phyloP scores from a whole-genome alignment of 2,797 vertebrate species.

The Enteromius viviparus region DNA sequence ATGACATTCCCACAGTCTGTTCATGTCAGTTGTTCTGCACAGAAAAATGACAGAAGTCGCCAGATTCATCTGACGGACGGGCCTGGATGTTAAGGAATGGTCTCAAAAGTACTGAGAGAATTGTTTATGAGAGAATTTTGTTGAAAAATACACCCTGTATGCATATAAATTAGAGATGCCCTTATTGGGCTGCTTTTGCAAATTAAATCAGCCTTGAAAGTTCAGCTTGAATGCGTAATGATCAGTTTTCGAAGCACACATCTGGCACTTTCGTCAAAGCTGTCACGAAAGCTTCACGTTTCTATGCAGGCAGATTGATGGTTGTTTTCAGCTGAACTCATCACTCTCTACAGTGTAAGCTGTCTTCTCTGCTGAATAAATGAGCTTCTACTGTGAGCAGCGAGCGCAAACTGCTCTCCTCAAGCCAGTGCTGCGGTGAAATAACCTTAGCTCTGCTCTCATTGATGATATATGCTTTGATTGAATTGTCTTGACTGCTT shows the following conservation, averaged over 20 bases:
- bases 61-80: neutral
- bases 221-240: neutral
- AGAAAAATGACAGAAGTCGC: neutral
- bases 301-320: neutral
- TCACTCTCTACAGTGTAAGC: conserved; percentile 7
- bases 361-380: conserved; percentile 13
- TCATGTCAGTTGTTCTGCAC: neutral
- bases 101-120: neutral
- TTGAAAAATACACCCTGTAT: too few relatives aligned
- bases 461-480: conserved; percentile 22
- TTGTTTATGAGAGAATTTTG: too few relatives aligned
- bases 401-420: neutral
- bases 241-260: neutral
- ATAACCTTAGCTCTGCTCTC: conserved; percentile 6
- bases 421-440: neutral
- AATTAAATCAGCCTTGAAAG: neutral
- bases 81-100: too few relatives aligned
- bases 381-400: neutral
- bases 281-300: neutral
- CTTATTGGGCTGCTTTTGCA: neutral
- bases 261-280: neutral
- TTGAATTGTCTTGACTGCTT: conserved; percentile 13
- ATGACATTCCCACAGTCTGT: neutral
- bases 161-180: neutral
- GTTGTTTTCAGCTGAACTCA: conserved; percentile 9